Conservation (phyloP, 2,797 vertebrate genomes). For the Brotula barbata region DNA sequence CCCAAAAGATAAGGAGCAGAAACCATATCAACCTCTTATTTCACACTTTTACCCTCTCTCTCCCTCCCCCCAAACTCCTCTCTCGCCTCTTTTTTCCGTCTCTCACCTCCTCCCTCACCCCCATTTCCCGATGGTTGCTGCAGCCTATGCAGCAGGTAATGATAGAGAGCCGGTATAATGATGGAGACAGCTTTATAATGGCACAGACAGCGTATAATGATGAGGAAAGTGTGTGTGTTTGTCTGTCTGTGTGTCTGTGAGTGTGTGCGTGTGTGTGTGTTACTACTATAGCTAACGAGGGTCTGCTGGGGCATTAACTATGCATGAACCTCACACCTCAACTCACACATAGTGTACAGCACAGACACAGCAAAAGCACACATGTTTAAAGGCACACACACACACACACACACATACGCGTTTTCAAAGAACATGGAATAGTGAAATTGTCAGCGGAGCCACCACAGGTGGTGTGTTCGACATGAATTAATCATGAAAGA, state of each 20-base stretch:
- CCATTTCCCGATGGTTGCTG: slow-evolving; percentile 21
- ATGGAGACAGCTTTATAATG: slow-evolving; percentile 63
- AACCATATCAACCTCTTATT: slow-evolving; percentile 27
- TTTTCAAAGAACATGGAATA: slow-evolving; percentile 60
- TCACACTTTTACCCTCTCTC: slow-evolving; percentile 18
- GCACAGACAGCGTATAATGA: slow-evolving; percentile 63
- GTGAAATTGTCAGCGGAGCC: slow-evolving; percentile 64
- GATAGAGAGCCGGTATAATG: slow-evolving; percentile 60
- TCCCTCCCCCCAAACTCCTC: slow-evolving; percentile 4
- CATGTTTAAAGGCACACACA: slow-evolving; percentile 18
- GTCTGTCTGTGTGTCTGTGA: too few species aligned
- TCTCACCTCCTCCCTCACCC: slow-evolving; percentile 23
- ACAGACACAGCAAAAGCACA: slow-evolving; percentile 38
- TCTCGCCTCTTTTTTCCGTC: neutral
- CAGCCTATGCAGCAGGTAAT: slow-evolving; percentile 49
- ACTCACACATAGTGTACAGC: slow-evolving; percentile 14
- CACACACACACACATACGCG: slow-evolving; percentile 16
- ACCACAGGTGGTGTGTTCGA: slow-evolving; percentile 72
- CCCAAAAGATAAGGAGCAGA: neutral
- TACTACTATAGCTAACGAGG: slow-evolving; percentile 66
- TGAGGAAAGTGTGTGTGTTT: slow-evolving; percentile 50
- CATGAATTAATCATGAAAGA: slow-evolving; percentile 78
- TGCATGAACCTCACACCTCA: slow-evolving; percentile 68
- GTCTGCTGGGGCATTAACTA: slow-evolving; percentile 70
- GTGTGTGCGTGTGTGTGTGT: slow-evolving; percentile 42